These are phyloP conservation scores for Cylloceria caligata DNA, from an alignment of 2,888 invertebrate species.

Conservation along the genomic window DNA sequence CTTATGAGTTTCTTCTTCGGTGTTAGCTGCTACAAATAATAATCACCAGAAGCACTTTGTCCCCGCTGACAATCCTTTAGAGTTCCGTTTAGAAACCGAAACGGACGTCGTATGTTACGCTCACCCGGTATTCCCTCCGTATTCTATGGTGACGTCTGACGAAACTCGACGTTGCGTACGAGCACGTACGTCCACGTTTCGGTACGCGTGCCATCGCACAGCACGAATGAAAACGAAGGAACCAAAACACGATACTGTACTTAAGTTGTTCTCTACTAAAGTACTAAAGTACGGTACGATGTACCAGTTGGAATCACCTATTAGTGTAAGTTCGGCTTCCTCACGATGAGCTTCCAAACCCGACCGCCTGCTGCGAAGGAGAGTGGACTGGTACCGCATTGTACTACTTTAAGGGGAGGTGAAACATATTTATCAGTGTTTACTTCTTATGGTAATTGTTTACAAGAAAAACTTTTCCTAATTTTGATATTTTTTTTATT, in stretches of 20 bases:
- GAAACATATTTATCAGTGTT: no score
- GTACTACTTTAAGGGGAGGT: background rate
- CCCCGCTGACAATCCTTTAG: slow-evolving; percentile 35
- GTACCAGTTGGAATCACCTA: no score
- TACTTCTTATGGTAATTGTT: no score
- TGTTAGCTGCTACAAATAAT: slow-evolving; percentile 16
- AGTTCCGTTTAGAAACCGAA: slow-evolving; percentile 41
- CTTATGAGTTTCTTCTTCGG: slow-evolving; percentile 41
- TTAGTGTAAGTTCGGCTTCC: no score
- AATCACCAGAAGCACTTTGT: slow-evolving; percentile 41
- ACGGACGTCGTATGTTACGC: slow-evolving; percentile 55
- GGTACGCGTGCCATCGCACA: slow-evolving; percentile 44
- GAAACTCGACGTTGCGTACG: slow-evolving; percentile 55
- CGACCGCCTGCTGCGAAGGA: background rate
- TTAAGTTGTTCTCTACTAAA: background rate
- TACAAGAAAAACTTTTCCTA: no score
- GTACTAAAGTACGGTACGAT: background rate
- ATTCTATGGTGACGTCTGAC: slow-evolving; percentile 43
- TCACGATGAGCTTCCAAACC: no score
- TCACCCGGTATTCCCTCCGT: background rate
- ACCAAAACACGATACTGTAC: background rate
- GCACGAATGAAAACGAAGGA: background rate
- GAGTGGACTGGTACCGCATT: background rate
- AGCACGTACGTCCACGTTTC: slow-evolving; percentile 52
- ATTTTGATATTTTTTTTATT: no score